Evolutionary conservation across 2,888 invertebrate genomes (phyloP), one percentile per base, ranked within the genome.

Genomic region (Barypeithes pellucidus): DNA sequence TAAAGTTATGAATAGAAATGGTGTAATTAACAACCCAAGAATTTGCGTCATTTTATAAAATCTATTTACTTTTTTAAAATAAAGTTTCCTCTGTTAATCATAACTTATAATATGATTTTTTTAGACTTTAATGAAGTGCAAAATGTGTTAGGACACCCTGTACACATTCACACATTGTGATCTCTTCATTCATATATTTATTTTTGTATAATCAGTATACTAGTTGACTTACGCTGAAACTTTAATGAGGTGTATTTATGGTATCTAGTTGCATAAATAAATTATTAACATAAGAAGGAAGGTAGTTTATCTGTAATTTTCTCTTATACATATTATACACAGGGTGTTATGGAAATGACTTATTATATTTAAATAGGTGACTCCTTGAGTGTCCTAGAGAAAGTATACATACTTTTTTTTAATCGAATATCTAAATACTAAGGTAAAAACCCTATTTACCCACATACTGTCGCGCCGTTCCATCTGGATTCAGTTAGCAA

Each of bases 181-280:
- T 62, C 29, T 54, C 24, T 50, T 20, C 41, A 61, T 61, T 52
- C 67, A 62, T 9, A 62, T 70, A 62, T 70, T 70, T 70, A 70
- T 70, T 70, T 70, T 70, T 70, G 12, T 67, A 67, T 63, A 50
- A 63, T 12, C 11, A 63, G 50, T 61, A 61, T 60, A 59, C 16
- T 39, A 39, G 11, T 39, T 12, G 16, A 22, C 11, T 61, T 47
- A 20, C 12, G 50, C 50, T 62, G 29, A 50, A 50, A 9, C 36
- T 67, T 59, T 16, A 67, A 24, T 20, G 14, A 52, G 20, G 39
- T 41, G 66, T 66, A 18, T 57, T 16, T 54, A n/a, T n/a, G n/a
- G n/a, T n/a, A n/a, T n/a, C n/a, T n/a, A 67, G 67, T 14, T 59
- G 16, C 29, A 43, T 43, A 39, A 67, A 66, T 66, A 57, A 41